Percentiles rank a stretch among this genome's conserved stretches.
Evolutionary conservation across 2,888 invertebrate genomes (phyloP).

Genomic region (Latrodectus hesperus): DNA sequence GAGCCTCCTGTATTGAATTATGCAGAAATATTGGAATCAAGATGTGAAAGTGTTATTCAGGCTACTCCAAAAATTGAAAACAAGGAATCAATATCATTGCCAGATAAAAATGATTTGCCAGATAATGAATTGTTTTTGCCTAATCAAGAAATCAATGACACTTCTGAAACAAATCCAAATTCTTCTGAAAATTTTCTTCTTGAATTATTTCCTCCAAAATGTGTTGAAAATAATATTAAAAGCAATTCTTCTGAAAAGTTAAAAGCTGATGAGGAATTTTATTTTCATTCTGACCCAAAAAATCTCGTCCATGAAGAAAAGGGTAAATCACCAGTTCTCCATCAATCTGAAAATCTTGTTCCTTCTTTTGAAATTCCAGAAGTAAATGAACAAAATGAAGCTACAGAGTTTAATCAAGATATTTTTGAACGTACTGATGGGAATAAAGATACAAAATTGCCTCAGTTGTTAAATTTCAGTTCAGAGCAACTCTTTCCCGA

Average conservation of each 20-base stretch:
- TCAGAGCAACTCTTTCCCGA: slow-evolving; percentile 56
- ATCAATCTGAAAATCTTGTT: slow-evolving; percentile 22
- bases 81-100: slow-evolving; percentile 6
- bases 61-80: slow-evolving; percentile 36
- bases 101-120: slow-evolving; percentile 7
- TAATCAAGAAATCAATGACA: slow-evolving; percentile 2
- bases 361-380: slow-evolving; percentile 61
- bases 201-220: slow-evolving; percentile 51
- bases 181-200: slow-evolving; percentile 48
- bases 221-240: slow-evolving; percentile 26
- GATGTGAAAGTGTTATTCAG: slow-evolving; percentile 39
- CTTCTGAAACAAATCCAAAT: slow-evolving; percentile 29
- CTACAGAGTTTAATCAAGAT: slow-evolving; percentile 64
- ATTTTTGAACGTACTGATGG: slow-evolving; percentile 52
- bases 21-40: slow-evolving; percentile 28
- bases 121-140: slow-evolving; percentile 6
- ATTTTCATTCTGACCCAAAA: slow-evolving; percentile 23
- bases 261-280: slow-evolving; percentile 18
- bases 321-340: slow-evolving; percentile 23
- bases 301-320: slow-evolving; percentile 27
- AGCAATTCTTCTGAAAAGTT: slow-evolving; percentile 5
- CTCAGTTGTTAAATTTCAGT: slow-evolving; percentile 54
- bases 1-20: slow-evolving; percentile 28
- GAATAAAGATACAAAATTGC: slow-evolving; percentile 35
- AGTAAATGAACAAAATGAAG: slow-evolving; percentile 66